These are phyloP conservation scores for Cosmorhoe ocellata DNA, from an alignment of 2,888 invertebrate genomes.

Conservation along the genomic window DNA sequence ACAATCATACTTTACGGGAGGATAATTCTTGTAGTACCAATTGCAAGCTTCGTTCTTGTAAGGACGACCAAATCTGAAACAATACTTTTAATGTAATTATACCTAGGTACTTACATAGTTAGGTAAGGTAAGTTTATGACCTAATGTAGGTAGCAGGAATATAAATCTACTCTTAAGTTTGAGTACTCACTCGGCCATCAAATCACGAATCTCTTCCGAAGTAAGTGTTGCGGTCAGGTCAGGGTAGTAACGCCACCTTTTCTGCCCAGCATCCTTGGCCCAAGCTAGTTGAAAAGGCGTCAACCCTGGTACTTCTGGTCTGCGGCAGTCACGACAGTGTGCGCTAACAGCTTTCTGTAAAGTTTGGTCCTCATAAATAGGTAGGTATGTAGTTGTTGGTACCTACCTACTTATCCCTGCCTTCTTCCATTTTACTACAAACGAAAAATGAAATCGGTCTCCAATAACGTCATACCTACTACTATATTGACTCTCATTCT, in stretches of 20 bases:
- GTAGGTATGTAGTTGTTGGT: no score
- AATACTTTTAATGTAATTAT: no score
- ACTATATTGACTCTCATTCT: no score
- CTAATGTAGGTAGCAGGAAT: no score
- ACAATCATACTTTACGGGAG: slow-evolving; percentile 68
- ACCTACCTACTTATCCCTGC: no score
- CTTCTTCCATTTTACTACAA: no score
- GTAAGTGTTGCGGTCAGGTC: slow-evolving; percentile 61
- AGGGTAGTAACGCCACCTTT: slow-evolving; percentile 78
- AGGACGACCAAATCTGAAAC: slow-evolving; percentile 74
- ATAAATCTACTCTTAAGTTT: no score
- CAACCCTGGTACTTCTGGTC: slow-evolving; percentile 36
- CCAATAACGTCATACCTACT: no score
- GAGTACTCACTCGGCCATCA: slow-evolving; percentile 56
- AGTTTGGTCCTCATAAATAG: no score
- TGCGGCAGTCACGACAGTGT: slow-evolving; percentile 57
- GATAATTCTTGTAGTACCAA: slow-evolving; percentile 81
- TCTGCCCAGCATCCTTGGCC: slow-evolving; percentile 51
- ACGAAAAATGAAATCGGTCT: no score
- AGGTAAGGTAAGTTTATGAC: no score
- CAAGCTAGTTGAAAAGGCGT: slow-evolving; percentile 51
- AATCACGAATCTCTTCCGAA: slow-evolving; percentile 47
- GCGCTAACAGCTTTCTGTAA: slow-evolving; percentile 46
- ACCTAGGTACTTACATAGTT: no score
- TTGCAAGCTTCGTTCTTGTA: slow-evolving; percentile 81